These are phyloP conservation scores for Cyanocitta stelleri DNA, from an alignment of 2,113 vertebrate species.

Conservation along the genomic window DNA sequence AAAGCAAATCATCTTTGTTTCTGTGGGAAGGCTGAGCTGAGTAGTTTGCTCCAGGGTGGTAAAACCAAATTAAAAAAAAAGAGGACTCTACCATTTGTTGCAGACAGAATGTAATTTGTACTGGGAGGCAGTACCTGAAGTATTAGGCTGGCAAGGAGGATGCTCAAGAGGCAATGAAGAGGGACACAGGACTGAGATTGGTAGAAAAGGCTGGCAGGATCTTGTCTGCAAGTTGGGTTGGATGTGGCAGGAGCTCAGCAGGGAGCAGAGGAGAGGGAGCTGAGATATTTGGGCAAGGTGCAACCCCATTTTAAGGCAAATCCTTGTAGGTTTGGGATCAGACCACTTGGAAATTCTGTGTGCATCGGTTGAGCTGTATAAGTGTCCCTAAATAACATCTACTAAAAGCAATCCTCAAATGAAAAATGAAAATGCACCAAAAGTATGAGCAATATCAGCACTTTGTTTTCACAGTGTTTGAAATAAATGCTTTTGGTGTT, in stretches of 20 bases:
- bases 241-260: neutral
- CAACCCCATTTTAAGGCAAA: neutral
- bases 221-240: neutral
- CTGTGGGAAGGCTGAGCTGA: neutral
- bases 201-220: neutral
- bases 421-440: conserved; percentile 5
- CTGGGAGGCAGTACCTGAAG: neutral
- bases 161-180: neutral
- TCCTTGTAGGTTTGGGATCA: neutral
- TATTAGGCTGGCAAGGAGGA: neutral
- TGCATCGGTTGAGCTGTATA: neutral
- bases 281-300: neutral
- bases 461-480: conserved; percentile 5
- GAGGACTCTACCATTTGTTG: neutral
- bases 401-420: neutral
- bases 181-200: neutral
- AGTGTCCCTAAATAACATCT: neutral
- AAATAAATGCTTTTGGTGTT: neutral
- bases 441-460: neutral
- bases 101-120: neutral
- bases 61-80: neutral
- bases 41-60: neutral
- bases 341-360: neutral
- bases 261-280: neutral
- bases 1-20: neutral